Conservation (phyloP, 2,888 invertebrate genomes). For the Lithophane semibrunnea region DNA sequence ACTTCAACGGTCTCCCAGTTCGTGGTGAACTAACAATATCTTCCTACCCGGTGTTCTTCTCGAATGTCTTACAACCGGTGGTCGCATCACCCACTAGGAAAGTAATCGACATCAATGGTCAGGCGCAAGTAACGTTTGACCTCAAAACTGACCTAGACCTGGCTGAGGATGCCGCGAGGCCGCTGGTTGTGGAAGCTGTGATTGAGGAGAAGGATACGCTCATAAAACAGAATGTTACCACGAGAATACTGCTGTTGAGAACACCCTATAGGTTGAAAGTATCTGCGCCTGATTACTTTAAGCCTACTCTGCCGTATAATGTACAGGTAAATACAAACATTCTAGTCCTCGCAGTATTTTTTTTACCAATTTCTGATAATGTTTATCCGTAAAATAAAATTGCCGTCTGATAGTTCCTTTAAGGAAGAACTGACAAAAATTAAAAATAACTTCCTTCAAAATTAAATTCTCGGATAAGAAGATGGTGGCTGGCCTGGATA, state of each 20-base stretch:
- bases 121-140: slow-evolving; percentile 93
- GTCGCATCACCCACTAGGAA: slow-evolving; percentile 94
- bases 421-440: too few relatives aligned
- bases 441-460: too few relatives aligned
- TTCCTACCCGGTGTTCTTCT: slow-evolving; percentile 95
- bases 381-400: too few relatives aligned
- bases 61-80: slow-evolving; percentile 94
- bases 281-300: slow-evolving; percentile 96
- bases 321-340: slow-evolving; percentile 88
- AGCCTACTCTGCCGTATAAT: slow-evolving; percentile 96
- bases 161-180: slow-evolving; percentile 94
- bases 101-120: slow-evolving; percentile 92
- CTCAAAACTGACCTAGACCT: slow-evolving; percentile 94
- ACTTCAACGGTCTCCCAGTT: slow-evolving; percentile 96
- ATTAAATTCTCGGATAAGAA: too few relatives aligned
- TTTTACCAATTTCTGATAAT: too few relatives aligned
- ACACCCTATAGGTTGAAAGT: slow-evolving; percentile 92
- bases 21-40: slow-evolving; percentile 96
- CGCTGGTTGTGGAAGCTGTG: slow-evolving; percentile 95
- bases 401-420: too few relatives aligned
- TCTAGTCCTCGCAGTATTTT: too few relatives aligned
- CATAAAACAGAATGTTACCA: slow-evolving; percentile 94
- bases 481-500: too few relatives aligned
- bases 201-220: slow-evolving; percentile 97
- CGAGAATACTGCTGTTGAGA: slow-evolving; percentile 91